phyloP scores from a whole-genome alignment of 1,140 invertebrate species.

The Heterodera schachtii region DNA sequence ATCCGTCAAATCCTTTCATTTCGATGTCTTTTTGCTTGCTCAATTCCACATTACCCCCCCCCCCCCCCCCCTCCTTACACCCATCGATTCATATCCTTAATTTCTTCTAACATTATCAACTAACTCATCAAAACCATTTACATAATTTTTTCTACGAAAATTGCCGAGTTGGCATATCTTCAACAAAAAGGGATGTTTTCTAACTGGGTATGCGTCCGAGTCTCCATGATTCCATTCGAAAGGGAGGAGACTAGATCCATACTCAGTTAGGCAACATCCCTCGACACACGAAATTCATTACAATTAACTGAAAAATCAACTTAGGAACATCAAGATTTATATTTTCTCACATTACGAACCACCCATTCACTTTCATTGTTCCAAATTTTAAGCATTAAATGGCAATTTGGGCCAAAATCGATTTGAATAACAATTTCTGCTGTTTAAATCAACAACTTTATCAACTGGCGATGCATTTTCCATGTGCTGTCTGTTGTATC shows the following conservation, averaged over 20 bases:
- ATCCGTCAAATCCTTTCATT: slow-evolving; percentile 18
- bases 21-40: slow-evolving; percentile 17
- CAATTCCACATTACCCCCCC: slow-evolving; percentile 10
- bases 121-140: too few relatives aligned
- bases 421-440: too few relatives aligned
- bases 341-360: too few relatives aligned
- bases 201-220: slow-evolving; percentile 34
- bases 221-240: slow-evolving; percentile 13
- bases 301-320: not conserved
- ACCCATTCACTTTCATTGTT: too few relatives aligned
- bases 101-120: not conserved
- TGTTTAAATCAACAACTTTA: slow-evolving; percentile 30
- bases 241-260: slow-evolving; percentile 44
- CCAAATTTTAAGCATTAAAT: too few relatives aligned
- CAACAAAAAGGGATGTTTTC: slow-evolving; percentile 22
- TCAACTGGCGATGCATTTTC: slow-evolving; percentile 41
- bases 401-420: too few relatives aligned
- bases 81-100: not conserved
- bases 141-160: too few relatives aligned
- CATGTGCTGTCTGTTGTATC: slow-evolving; percentile 36
- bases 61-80: not conserved
- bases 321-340: not conserved
- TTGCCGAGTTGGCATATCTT: too few relatives aligned
- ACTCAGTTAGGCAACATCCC: slow-evolving; percentile 42
- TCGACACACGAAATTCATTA: not conserved